Conservation (phyloP, 2,797 vertebrate species). For the Sciurus vulgaris region DNA sequence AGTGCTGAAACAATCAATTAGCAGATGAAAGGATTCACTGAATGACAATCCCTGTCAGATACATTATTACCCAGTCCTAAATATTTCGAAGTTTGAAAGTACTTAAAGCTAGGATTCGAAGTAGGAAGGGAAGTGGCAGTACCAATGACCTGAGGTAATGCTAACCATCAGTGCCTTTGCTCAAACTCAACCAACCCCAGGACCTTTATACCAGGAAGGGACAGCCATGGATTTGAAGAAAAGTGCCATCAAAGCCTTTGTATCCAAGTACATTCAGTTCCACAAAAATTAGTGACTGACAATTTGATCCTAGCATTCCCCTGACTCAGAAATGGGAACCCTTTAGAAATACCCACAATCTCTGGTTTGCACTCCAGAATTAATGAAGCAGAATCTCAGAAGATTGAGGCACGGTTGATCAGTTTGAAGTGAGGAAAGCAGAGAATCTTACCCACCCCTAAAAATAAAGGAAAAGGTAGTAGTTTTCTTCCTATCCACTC, state of each 20-base stretch:
- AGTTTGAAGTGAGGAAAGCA: background rate
- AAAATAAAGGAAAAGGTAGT: background rate
- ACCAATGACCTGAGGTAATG: background rate
- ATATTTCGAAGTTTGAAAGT: background rate
- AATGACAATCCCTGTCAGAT: background rate
- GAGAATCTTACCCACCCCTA: background rate
- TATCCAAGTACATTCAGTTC: background rate
- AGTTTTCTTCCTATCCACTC: background rate
- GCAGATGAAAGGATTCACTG: background rate
- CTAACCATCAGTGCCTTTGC: background rate
- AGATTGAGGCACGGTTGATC: background rate
- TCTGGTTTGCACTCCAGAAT: background rate
- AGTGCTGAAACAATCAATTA: background rate
- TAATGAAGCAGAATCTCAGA: background rate
- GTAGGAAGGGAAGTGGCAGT: background rate
- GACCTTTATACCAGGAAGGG: background rate
- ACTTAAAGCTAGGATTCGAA: background rate
- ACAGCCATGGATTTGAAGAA: background rate
- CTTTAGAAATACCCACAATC: background rate
- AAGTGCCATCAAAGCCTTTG: background rate
- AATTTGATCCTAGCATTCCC: background rate
- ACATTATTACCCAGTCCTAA: background rate
- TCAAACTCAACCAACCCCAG: background rate
- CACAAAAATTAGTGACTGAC: background rate
- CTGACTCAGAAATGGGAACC: background rate